Evolutionary conservation across 1,140 invertebrate species (phyloP), one percentile per base, ranked within the genome.

Genomic region (Saxidomus purpurata): DNA sequence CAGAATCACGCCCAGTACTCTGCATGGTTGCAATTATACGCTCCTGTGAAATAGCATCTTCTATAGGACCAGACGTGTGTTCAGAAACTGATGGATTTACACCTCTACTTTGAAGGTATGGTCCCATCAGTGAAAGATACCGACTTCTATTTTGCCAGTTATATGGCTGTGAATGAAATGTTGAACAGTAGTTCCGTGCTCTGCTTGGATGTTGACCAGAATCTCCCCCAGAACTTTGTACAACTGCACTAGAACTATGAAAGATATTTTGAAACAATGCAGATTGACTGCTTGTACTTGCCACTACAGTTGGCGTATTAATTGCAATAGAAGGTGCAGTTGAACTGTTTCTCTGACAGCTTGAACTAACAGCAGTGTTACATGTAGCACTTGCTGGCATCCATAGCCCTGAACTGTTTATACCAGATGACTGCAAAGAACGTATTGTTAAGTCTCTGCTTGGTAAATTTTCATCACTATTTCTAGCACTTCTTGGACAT

Each of bases 231-330:
- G 76, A 52, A 79, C 22, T 55, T 19, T 34, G n/a, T 15, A 40
- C 19, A 0, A 74, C 47, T 52, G 82, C 52, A 31, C 9, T 52
- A 4, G 82, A 85, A 25, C 52, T 40, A 40, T 85, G 82, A 25
- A 69, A 85, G 1, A 85, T 85, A 40, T 85, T 85, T 25, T 85
- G 19, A 85, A 85, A 85, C 43, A 85, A 55, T 49, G 59, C 74
- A 15, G 61, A 40, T 71, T 71, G 61, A 49, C 82, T 85, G 67
- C 82, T 85, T 25, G 82, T 85, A 36, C 82, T 85, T 9, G 82
- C 82, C 31, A 85, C 82, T 13, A 85, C 40, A 34, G 82, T 36
- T 6, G 59, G 76, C 36, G 25, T 28, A 79, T 38, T 79, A 0
- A 55, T 34, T 40, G 4, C 47, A 34, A 52, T 31, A 3, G 47